Conservation (phyloP, 2,797 vertebrate species). For the Erethizon dorsatum region DNA sequence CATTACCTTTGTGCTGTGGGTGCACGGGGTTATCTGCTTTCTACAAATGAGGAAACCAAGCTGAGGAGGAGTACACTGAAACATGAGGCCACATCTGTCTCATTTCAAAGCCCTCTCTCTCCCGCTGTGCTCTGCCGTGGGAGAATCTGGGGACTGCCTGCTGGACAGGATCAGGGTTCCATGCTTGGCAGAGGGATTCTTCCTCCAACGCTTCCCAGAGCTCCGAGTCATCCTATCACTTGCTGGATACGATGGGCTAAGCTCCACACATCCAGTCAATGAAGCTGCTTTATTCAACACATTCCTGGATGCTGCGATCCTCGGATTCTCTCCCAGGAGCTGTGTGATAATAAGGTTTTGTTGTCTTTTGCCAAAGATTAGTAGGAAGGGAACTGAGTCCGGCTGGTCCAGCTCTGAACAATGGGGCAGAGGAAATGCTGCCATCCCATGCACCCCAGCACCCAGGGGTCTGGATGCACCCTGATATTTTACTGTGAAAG, state of each 20-base stretch:
- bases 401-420: conserved; percentile 64
- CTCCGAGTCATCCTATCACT: not conserved
- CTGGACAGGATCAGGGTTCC: not conserved
- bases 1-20: not conserved
- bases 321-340: conserved; percentile 58
- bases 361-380: conserved; percentile 60
- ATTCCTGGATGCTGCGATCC: conserved; percentile 30
- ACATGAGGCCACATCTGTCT: not conserved
- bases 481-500: conserved; percentile 95
- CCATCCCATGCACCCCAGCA: conserved; percentile 91
- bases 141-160: not conserved
- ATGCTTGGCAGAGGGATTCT: not conserved
- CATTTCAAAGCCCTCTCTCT: not conserved
- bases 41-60: not conserved
- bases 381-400: conserved; percentile 3
- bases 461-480: conserved; percentile 92
- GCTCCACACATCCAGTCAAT: not conserved
- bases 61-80: not conserved
- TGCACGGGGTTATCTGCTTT: not conserved
- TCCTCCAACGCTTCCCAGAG: not conserved
- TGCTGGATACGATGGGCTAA: not conserved
- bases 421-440: conserved; percentile 80
- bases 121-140: not conserved
- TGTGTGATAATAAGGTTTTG: conserved; percentile 61
- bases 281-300: not conserved